Evolutionary conservation across 1,140 invertebrate species (phyloP), one percentile per base, ranked within the genome.

Genomic region (Achroia grisella): DNA sequence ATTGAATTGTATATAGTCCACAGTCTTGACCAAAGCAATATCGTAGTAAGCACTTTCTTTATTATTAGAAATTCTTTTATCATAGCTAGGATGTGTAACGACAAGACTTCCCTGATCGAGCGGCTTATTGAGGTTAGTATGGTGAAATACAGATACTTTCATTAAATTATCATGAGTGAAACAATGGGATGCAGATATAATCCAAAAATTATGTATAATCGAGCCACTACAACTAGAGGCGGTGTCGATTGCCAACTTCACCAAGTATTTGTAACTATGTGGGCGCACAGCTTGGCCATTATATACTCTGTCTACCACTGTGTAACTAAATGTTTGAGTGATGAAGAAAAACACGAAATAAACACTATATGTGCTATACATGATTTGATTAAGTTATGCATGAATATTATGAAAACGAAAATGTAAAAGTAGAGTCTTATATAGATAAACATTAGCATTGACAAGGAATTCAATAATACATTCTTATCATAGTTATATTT

Each of bases 131-230:
- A 17, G 29, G 10, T 42, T 28, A 10, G 13, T 8, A 9, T 49
- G 35, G 23, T 49, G 47, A 13, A 12, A 37, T 5, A 49, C 39
- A 8, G 2, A 32, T 4, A 43, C 14, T 1, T 27, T 32, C 3
- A 39, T 17, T 10, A n/a, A n/a, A n/a, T n/a, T n/a, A n/a, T 34
- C 32, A 10, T 31, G 15, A 6, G 1, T 9, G 8, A 51, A 44
- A 17, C 58, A 61, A 34, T 61, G 58, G 4, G 49, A 47, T 4
- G 58, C 48, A 1, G 53, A 37, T 15, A 61, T 36, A 23, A 61
- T 49, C 58, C 58, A 61, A n/a, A 10, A 17, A n/a, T 13, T 27
- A 27, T 32, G 32, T 4, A 61, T 42, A 3, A 61, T 56, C 14
- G 58, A 61, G 2, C 53, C 53, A 36, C 44, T 53, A n/a, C 50